Evolutionary conservation across 2,888 invertebrate species (phyloP).

Genomic region (Carcina quercana): DNA sequence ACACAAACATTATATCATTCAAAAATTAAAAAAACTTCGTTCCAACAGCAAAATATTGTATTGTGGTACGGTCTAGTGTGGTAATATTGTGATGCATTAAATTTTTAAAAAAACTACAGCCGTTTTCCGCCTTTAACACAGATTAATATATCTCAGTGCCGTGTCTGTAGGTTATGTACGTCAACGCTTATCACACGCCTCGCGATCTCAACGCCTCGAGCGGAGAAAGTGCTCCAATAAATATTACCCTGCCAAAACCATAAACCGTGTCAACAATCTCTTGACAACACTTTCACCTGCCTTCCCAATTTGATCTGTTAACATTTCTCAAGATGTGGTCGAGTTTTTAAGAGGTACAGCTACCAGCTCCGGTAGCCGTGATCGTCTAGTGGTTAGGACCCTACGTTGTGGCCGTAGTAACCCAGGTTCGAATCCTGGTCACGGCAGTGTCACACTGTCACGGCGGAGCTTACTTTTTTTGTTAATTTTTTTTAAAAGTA

Average conservation of each 20-base stretch:
- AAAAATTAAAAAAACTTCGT: too few species aligned
- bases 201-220: conserved; percentile 11
- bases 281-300: background rate
- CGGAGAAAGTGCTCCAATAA: conserved; percentile 17
- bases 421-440: conserved; percentile 75
- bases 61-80: too few species aligned
- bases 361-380: conserved; percentile 70
- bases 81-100: too few species aligned
- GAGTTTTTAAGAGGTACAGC: conserved; percentile 1
- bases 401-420: conserved; percentile 80
- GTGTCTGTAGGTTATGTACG: too few species aligned
- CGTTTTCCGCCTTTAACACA: too few species aligned
- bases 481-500: too few species aligned
- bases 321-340: background rate
- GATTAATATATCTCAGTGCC: too few species aligned
- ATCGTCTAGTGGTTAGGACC: conserved; percentile 84
- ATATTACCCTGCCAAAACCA: conserved; percentile 4
- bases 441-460: conserved; percentile 14
- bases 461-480: conserved; percentile 20
- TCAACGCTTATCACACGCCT: conserved; percentile 3
- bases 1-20: too few species aligned
- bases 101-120: too few species aligned
- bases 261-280: background rate
- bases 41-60: too few species aligned
- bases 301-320: conserved; percentile 2